Evolutionary conservation across 2,113 vertebrate genomes (phyloP).

Genomic region (Percina caprodes): DNA sequence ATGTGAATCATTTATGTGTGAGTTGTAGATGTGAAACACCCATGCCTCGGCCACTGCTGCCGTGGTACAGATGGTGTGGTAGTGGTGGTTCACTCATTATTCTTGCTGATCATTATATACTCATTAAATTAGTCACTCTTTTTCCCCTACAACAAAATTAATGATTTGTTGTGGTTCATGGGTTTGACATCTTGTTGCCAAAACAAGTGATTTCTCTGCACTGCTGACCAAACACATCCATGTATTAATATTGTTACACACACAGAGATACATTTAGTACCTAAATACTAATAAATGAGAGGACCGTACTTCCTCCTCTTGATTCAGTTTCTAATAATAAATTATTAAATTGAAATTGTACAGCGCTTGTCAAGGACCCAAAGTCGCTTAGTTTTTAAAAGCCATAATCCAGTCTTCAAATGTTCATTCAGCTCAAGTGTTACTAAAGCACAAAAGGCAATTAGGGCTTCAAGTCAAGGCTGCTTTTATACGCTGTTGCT

Average conservation of each 20-base stretch:
- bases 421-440: constrained; percentile 19
- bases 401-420: constrained; percentile 31
- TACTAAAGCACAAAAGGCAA: constrained; percentile 44
- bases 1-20: constrained; percentile 41
- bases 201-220: constrained; percentile 17
- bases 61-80: constrained; percentile 46
- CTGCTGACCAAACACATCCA: constrained; percentile 1
- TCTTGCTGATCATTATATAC: constrained; percentile 62
- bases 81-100: constrained; percentile 42
- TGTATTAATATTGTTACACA: background rate
- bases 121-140: constrained; percentile 59
- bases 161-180: constrained; percentile 45
- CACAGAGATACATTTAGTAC: background rate
- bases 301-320: constrained; percentile 3
- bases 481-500: constrained; percentile 1
- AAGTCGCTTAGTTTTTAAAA: constrained; percentile 18
- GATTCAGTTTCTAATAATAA: constrained; percentile 7
- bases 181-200: constrained; percentile 7
- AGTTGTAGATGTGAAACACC: constrained; percentile 31
- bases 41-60: constrained; percentile 5
- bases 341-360: too few relatives aligned
- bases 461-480: constrained; percentile 44
- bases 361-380: too few relatives aligned
- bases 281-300: constrained; percentile 14
- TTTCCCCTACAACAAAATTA: constrained; percentile 39